Percentiles rank a stretch among this genome's conserved stretches.
Conservation (phyloP, 1,140 invertebrate genomes). For the Ips nitidus region DNA sequence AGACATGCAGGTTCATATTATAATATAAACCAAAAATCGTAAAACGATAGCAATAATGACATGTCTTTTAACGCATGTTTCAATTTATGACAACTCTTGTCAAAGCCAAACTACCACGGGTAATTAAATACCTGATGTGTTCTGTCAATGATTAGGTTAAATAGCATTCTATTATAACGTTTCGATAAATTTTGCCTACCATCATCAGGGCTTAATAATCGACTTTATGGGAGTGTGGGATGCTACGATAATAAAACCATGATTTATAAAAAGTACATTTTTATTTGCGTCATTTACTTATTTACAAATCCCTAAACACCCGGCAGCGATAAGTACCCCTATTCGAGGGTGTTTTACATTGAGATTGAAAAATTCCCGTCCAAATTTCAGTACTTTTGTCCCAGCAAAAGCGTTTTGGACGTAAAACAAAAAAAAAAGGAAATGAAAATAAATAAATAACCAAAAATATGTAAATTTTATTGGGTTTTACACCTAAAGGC, state of each 20-base stretch:
- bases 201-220: too few species aligned
- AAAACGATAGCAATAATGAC: too few species aligned
- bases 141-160: too few species aligned
- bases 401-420: slow-evolving; percentile 26
- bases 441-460: slow-evolving; percentile 36
- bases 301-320: slow-evolving; percentile 29
- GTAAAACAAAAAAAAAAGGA: slow-evolving; percentile 16
- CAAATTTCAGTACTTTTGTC: slow-evolving; percentile 28
- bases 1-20: slow-evolving; percentile 28
- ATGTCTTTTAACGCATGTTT: too few species aligned
- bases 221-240: not conserved
- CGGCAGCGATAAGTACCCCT: slow-evolving; percentile 27
- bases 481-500: slow-evolving; percentile 24
- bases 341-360: slow-evolving; percentile 25
- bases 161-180: too few species aligned
- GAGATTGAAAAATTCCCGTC: not conserved
- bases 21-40: not conserved
- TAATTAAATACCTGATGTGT: too few species aligned
- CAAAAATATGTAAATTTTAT: slow-evolving; percentile 27
- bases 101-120: too few species aligned
- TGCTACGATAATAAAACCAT: slow-evolving; percentile 17
- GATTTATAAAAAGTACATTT: slow-evolving; percentile 11
- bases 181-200: too few species aligned
- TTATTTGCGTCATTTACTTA: slow-evolving; percentile 34
- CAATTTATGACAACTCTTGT: too few species aligned